phyloP scores from a whole-genome alignment of 2,113 vertebrate genomes.

The Phodopus roborovskii region DNA sequence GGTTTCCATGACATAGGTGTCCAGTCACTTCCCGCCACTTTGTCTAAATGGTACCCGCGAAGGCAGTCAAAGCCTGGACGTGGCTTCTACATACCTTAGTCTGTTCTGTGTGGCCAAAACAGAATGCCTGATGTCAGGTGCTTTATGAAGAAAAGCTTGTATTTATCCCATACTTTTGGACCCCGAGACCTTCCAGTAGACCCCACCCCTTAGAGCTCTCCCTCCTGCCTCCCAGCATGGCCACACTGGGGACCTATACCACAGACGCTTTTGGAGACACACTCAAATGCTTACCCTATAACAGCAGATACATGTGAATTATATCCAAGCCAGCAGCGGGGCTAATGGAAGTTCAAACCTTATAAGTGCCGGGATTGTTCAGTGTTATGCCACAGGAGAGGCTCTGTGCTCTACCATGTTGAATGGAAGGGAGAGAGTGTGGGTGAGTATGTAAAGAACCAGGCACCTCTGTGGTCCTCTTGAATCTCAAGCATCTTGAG shows the following conservation, averaged over 20 bases:
- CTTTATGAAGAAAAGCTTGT: not conserved
- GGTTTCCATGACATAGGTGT: not conserved
- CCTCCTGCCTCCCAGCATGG: no score
- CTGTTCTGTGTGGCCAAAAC: not conserved
- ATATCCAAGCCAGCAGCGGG: not conserved
- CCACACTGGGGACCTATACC: not conserved
- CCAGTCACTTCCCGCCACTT: not conserved
- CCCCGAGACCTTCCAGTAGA: not conserved
- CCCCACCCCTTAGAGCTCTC: not conserved
- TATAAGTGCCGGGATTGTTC: constrained; percentile 6
- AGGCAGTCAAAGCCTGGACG: not conserved
- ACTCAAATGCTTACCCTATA: not conserved
- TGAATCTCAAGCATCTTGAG: not conserved
- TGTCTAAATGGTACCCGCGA: not conserved
- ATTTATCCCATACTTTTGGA: not conserved
- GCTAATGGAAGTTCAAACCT: not conserved
- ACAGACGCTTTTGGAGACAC: not conserved
- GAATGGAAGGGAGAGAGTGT: not conserved
- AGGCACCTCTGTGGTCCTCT: not conserved
- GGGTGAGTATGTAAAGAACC: not conserved
- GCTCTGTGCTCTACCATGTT: not conserved
- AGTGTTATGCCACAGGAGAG: not conserved
- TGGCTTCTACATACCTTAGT: not conserved
- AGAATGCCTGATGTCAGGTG: not conserved
- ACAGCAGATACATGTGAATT: not conserved